Conservation (phyloP, 2,888 invertebrate species). For the Gastrophysa polygoni region DNA sequence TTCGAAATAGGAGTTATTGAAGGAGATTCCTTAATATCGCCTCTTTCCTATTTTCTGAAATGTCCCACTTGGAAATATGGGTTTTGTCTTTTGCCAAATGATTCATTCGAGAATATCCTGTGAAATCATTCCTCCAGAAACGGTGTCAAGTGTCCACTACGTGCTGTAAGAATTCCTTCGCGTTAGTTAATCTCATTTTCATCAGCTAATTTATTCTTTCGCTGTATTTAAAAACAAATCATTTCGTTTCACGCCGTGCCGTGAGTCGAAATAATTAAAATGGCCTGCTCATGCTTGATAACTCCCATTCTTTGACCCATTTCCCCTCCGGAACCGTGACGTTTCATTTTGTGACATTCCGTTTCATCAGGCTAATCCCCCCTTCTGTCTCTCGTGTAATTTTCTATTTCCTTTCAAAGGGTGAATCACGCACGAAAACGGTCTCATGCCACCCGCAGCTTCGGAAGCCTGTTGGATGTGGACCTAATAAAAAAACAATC, state of each 20-base stretch:
- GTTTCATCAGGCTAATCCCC: neutral
- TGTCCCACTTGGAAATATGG: too few species aligned
- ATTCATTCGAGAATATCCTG: too few species aligned
- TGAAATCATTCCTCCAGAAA: too few species aligned
- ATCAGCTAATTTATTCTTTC: too few species aligned
- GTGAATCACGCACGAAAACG: conserved; percentile 25
- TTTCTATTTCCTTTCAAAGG: conserved; percentile 9
- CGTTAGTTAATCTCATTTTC: too few species aligned
- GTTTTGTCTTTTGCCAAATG: too few species aligned
- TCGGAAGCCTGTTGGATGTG: conserved; percentile 21
- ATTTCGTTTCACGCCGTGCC: neutral
- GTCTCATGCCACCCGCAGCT: conserved; percentile 32
- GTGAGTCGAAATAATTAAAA: neutral
- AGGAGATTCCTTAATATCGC: too few species aligned
- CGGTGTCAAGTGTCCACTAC: too few species aligned
- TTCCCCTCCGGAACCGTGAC: neutral
- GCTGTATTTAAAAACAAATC: too few species aligned
- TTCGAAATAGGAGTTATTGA: too few species aligned
- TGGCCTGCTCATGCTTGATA: neutral
- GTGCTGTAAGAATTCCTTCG: too few species aligned
- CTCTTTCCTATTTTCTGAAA: too few species aligned
- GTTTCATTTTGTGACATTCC: neutral
- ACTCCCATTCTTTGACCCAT: neutral
- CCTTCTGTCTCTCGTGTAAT: conserved; percentile 1
- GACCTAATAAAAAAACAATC: conserved; percentile 30